These are phyloP conservation scores for Melanocharis versteri DNA, from an alignment of 2,113 vertebrate genomes.

Conservation along the genomic window DNA sequence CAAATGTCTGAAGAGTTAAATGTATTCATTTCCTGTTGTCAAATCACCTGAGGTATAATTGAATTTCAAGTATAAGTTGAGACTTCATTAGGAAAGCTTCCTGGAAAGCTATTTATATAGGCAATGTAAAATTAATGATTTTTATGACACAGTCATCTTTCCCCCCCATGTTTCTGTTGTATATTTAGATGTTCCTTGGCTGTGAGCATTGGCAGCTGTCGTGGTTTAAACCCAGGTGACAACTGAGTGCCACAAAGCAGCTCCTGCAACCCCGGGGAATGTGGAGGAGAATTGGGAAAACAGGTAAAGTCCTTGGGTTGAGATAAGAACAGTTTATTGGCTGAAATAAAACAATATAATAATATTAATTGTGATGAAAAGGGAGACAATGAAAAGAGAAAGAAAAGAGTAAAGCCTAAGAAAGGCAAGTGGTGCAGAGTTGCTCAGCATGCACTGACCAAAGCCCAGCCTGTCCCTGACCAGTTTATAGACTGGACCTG, in stretches of 20 bases:
- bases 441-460: background rate
- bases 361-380: background rate
- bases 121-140: background rate
- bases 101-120: background rate
- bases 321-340: background rate
- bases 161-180: background rate
- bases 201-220: background rate
- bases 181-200: background rate
- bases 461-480: background rate
- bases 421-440: background rate
- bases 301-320: fast-evolving
- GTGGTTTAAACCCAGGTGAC: background rate
- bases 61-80: slow-evolving; percentile 8
- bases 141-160: background rate
- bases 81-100: slow-evolving; percentile 21
- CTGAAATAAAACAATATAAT: background rate
- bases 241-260: background rate
- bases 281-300: background rate
- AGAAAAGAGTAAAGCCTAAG: background rate
- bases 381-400: too few relatives aligned
- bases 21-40: background rate
- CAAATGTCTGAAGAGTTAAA: background rate
- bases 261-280: background rate
- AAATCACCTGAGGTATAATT: background rate
- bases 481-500: fast-evolving